These are phyloP conservation scores for Thymelicus acteon DNA, from an alignment of 2,888 invertebrate species.

Conservation along the genomic window DNA sequence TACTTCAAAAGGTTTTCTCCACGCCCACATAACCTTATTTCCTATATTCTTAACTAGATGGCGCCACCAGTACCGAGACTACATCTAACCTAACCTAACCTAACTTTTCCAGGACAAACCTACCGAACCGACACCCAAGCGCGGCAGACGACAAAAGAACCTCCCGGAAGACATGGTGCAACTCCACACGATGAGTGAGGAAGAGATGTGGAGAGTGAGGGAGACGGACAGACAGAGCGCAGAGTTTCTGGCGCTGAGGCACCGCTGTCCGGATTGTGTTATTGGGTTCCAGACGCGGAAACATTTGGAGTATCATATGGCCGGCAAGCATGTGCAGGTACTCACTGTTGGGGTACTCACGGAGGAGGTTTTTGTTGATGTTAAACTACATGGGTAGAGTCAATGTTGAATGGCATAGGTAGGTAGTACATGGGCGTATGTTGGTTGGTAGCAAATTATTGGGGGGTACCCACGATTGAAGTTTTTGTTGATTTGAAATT, in stretches of 20 bases:
- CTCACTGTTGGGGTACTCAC: background rate
- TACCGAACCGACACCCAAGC: conserved; percentile 23
- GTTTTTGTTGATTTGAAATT: too few species aligned
- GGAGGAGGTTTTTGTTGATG: background rate
- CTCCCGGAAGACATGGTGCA: conserved; percentile 64
- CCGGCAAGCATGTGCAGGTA: conserved; percentile 65
- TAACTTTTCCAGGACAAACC: conserved; percentile 10
- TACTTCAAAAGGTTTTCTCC: too few species aligned
- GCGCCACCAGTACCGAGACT: too few species aligned
- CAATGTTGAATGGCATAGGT: too few species aligned
- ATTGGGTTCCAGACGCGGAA: conserved; percentile 64
- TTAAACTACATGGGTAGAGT: too few species aligned
- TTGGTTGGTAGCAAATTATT: too few species aligned
- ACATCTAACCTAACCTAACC: background rate
- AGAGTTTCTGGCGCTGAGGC: conserved; percentile 57
- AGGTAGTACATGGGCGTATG: too few species aligned
- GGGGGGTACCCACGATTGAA: too few species aligned
- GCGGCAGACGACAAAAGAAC: conserved; percentile 53
- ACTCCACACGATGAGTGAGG: conserved; percentile 61
- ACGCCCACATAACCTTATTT: too few species aligned
- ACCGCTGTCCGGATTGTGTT: conserved; percentile 63
- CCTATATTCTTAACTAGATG: too few species aligned
- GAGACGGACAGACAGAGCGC: conserved; percentile 54
- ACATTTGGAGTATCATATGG: conserved; percentile 59
- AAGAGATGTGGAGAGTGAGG: conserved; percentile 66